These are phyloP conservation scores for Nomia melanderi DNA, from an alignment of 1,140 invertebrate species.

Conservation along the genomic window DNA sequence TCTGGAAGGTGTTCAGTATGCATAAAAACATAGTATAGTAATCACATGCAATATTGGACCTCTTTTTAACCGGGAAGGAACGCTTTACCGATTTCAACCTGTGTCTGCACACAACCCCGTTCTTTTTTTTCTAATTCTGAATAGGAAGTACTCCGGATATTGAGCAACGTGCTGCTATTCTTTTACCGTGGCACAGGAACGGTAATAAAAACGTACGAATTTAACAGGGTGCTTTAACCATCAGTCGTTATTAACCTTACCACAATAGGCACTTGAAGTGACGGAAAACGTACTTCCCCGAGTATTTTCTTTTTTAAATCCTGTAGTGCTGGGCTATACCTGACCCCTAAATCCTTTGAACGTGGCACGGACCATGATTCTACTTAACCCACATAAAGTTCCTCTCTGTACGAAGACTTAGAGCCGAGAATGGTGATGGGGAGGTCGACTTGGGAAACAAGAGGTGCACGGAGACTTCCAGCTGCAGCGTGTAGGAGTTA, in stretches of 20 bases:
- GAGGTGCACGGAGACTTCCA: conserved; percentile 54
- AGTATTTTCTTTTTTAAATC: conserved; percentile 37
- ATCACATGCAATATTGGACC: too few relatives aligned
- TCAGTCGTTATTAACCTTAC: conserved; percentile 48
- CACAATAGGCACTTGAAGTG: conserved; percentile 43
- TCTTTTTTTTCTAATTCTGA: not conserved
- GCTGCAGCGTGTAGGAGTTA: conserved; percentile 68
- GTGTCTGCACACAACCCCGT: not conserved
- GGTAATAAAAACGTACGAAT: conserved; percentile 10
- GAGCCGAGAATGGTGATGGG: conserved; percentile 59
- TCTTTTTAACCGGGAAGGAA: too few relatives aligned
- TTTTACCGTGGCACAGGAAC: not conserved
- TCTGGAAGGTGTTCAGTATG: too few relatives aligned
- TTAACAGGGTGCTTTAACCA: conserved; percentile 31
- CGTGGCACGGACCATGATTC: conserved; percentile 60
- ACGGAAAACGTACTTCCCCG: conserved; percentile 31
- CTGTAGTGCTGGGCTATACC: conserved; percentile 28
- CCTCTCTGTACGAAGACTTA: conserved; percentile 53
- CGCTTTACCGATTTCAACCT: not conserved
- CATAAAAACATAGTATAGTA: too few relatives aligned
- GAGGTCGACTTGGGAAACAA: conserved; percentile 61
- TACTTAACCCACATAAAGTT: conserved; percentile 70
- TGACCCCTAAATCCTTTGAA: conserved; percentile 65
- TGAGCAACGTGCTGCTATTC: not conserved
- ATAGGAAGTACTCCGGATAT: not conserved